phyloP scores from a whole-genome alignment of 2,888 invertebrate species.

The Spisula solida region DNA sequence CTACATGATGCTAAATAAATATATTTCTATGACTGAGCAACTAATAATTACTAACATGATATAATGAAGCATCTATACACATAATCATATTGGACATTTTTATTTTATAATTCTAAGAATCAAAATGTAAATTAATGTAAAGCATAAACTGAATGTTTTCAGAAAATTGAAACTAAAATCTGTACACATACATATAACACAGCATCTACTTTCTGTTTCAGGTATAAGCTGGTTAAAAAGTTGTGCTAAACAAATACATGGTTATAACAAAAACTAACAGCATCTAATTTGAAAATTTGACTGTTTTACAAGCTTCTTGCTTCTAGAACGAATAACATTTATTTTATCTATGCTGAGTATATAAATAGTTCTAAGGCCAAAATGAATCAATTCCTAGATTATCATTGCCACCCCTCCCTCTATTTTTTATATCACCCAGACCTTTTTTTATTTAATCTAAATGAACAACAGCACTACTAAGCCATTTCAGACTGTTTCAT shows the following conservation, averaged over 20 bases:
- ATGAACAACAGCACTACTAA: too few species aligned
- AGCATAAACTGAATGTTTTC: neutral
- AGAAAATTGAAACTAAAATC: neutral
- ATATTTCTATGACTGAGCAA: neutral
- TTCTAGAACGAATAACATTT: constrained; percentile 9
- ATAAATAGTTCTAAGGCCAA: neutral
- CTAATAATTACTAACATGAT: neutral
- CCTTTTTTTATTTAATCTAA: too few species aligned
- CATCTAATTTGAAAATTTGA: too few species aligned
- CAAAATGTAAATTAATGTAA: neutral
- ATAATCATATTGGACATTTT: neutral
- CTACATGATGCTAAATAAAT: neutral
- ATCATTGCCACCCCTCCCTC: too few species aligned
- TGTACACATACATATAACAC: neutral
- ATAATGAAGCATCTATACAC: constrained; percentile 4
- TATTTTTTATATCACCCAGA: too few species aligned
- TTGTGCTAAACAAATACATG: neutral
- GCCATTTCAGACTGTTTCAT: too few species aligned
- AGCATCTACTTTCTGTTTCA: neutral
- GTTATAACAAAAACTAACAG: too few species aligned
- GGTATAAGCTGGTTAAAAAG: neutral
- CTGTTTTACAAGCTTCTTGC: neutral
- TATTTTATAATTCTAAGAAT: neutral
- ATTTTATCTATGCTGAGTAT: neutral
- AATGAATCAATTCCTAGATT: too few species aligned